Evolutionary conservation across 2,888 invertebrate species (phyloP).

Genomic region (Apotomis turbidana): DNA sequence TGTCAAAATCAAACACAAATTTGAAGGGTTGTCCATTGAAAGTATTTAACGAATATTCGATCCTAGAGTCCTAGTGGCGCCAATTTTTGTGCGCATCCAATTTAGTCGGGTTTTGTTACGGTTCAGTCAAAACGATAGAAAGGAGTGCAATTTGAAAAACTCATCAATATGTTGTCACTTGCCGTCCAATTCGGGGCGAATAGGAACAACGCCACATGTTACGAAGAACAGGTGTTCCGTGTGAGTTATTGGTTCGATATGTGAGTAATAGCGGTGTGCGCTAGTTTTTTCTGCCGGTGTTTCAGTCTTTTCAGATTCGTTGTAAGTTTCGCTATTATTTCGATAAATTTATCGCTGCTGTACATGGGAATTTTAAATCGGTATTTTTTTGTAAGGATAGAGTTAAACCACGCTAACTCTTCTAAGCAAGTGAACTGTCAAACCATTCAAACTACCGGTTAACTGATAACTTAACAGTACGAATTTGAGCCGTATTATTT

Average conservation of each 20-base stretch:
- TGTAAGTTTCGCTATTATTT: not conserved
- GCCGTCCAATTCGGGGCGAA: slow-evolving; percentile 32
- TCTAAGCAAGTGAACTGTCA: too few relatives aligned
- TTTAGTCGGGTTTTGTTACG: slow-evolving; percentile 17
- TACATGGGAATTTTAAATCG: too few relatives aligned
- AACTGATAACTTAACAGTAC: too few relatives aligned
- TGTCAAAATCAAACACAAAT: not conserved
- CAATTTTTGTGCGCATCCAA: slow-evolving; percentile 33
- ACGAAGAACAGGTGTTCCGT: slow-evolving; percentile 64
- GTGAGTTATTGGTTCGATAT: slow-evolving; percentile 60
- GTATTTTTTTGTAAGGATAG: too few relatives aligned
- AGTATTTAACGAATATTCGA: slow-evolving; percentile 17
- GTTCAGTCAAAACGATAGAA: slow-evolving; percentile 24
- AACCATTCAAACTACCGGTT: too few relatives aligned
- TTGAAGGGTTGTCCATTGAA: slow-evolving; percentile 14
- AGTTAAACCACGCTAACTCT: too few relatives aligned
- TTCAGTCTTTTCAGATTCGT: slow-evolving; percentile 14
- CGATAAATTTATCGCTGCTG: not conserved
- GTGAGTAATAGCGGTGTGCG: slow-evolving; percentile 56
- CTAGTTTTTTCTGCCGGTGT: slow-evolving; percentile 3
- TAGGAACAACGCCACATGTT: slow-evolving; percentile 40
- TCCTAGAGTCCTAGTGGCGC: not conserved
- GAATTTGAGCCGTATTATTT: too few relatives aligned
- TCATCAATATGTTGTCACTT: slow-evolving; percentile 42
- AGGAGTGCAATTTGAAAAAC: slow-evolving; percentile 39